These are phyloP conservation scores for Zootoca vivipara DNA, from an alignment of 2,113 vertebrate genomes.

Conservation along the genomic window DNA sequence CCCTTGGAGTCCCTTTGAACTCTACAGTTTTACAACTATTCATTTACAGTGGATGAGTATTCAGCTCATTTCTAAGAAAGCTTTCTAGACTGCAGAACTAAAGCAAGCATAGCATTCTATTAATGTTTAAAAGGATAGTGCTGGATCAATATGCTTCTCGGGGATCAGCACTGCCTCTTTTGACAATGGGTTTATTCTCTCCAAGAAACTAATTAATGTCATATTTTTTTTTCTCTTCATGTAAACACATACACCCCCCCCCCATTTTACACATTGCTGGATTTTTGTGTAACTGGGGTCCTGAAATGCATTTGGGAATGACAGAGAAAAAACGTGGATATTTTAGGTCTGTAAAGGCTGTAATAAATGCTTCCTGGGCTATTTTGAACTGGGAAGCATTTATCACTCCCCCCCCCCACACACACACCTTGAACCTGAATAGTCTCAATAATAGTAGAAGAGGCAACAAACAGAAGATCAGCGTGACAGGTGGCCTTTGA, in stretches of 20 bases:
- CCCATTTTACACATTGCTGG: slow-evolving; percentile 7
- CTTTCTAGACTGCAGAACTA: neutral
- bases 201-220: no score
- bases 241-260: no score
- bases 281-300: neutral
- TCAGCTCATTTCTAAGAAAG: neutral
- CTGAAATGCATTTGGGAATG: slow-evolving; percentile 31
- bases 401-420: no score
- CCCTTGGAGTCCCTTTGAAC: no score
- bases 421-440: no score
- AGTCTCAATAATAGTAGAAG: no score
- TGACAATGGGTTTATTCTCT: neutral
- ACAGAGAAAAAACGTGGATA: neutral
- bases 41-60: neutral
- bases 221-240: no score
- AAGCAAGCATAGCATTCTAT: neutral
- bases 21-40: no score
- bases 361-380: neutral
- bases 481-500: no score
- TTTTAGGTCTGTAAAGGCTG: slow-evolving; percentile 22
- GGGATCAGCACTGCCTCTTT: neutral
- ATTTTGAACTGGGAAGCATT: no score
- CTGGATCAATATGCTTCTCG: neutral
- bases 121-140: neutral
- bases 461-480: no score